Percentiles rank a stretch among this genome's conserved stretches.
These are phyloP conservation scores for Halichoerus grypus DNA, from an alignment of 2,113 vertebrate genomes.

Conservation along the genomic window DNA sequence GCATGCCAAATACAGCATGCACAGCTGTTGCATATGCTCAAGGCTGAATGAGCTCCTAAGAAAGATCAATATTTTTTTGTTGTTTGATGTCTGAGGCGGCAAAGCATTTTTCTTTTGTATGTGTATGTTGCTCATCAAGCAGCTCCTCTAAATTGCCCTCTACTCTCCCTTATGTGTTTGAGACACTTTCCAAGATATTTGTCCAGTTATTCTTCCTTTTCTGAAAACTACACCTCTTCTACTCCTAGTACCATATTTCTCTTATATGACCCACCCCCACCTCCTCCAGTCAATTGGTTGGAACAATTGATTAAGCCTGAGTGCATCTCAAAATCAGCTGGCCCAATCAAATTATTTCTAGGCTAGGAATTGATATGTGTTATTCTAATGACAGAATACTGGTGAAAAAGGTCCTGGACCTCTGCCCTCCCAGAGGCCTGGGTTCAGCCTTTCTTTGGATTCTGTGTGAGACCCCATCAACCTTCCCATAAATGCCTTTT, in stretches of 20 bases:
- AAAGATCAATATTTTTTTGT: background rate
- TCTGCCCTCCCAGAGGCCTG: background rate
- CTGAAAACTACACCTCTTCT: background rate
- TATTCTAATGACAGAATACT: background rate
- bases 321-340: background rate
- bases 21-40: background rate
- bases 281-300: background rate
- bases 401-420: background rate
- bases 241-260: background rate
- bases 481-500: background rate
- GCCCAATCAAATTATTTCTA: background rate
- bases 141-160: background rate
- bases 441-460: background rate
- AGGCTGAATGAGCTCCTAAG: background rate
- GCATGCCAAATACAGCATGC: background rate
- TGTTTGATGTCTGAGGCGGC: background rate
- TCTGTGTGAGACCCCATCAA: background rate
- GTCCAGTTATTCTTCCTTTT: background rate
- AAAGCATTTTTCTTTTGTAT: background rate
- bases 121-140: background rate
- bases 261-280: accelerated
- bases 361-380: background rate
- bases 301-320: background rate
- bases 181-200: background rate
- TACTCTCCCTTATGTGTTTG: background rate